Evolutionary conservation across 2,113 vertebrate genomes (phyloP).

Genomic region (Felis catus): DNA sequence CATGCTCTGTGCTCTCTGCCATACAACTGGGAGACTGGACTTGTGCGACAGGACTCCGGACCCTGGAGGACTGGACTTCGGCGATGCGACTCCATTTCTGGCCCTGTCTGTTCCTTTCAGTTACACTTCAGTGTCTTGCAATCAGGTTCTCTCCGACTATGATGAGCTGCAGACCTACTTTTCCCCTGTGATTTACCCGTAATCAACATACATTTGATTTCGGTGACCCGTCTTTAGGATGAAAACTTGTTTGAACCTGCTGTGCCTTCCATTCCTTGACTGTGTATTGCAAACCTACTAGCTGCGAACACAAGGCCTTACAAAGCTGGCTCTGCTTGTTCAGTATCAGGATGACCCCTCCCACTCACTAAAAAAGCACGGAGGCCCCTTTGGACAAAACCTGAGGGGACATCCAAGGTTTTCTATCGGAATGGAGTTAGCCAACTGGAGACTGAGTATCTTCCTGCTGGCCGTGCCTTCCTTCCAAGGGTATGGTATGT

Average conservation of each 20-base stretch:
- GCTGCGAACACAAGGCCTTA: not conserved
- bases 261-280: not conserved
- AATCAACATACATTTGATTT: not conserved
- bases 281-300: not conserved
- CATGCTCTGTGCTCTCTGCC: not conserved
- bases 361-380: not conserved
- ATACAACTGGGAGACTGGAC: not conserved
- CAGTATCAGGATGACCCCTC: not conserved
- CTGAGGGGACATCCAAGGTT: not conserved
- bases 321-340: not conserved
- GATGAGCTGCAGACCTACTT: not conserved
- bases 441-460: no score
- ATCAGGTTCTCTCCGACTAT: slow-evolving; percentile 26
- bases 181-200: not conserved
- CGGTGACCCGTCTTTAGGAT: not conserved
- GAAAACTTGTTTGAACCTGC: not conserved
- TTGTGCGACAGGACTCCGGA: not conserved
- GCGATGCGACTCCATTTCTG: no score
- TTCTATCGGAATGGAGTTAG: not conserved
- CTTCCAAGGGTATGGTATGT: not conserved
- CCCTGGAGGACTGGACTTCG: not conserved
- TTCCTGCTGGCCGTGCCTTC: not conserved
- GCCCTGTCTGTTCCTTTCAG: not conserved
- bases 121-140: not conserved
- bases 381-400: not conserved